Conservation (phyloP, 2,797 vertebrate genomes). For the Sciurus vulgaris region DNA sequence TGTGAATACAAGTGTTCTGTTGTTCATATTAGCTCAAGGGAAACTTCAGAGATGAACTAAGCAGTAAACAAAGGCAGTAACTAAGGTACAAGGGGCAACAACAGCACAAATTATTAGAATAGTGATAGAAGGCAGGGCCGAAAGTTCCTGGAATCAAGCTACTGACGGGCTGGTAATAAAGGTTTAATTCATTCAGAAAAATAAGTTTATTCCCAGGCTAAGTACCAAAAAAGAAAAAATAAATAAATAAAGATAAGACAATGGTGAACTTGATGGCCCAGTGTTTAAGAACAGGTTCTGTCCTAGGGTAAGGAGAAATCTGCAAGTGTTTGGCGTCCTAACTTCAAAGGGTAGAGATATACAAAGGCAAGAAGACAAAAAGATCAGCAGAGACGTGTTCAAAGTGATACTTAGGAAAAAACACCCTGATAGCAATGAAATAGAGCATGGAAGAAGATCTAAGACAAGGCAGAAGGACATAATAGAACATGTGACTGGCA, state of each 20-base stretch:
- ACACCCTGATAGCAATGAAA: constrained; percentile 25
- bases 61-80: constrained; percentile 64
- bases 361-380: background rate
- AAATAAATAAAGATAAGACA: constrained; percentile 18
- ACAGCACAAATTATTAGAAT: constrained; percentile 54
- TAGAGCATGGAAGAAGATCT: background rate
- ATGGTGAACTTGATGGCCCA: background rate
- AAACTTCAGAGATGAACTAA: constrained; percentile 58
- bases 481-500: background rate
- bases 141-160: constrained; percentile 66
- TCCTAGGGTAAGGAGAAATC: background rate
- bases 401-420: background rate
- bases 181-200: constrained; percentile 57
- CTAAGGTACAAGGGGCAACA: constrained; percentile 51
- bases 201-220: constrained; percentile 12
- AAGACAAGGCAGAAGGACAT: background rate
- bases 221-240: constrained; percentile 30
- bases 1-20: constrained; percentile 55
- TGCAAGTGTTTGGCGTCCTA: background rate
- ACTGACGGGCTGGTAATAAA: constrained; percentile 63
- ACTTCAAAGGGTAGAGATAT: constrained; percentile 24
- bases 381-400: background rate
- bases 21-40: background rate
- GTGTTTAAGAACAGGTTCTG: background rate
- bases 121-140: constrained; percentile 37